Evolutionary conservation across 2,797 vertebrate genomes (phyloP), one percentile per base, ranked within the genome.

Genomic region (Cuculus canorus): DNA sequence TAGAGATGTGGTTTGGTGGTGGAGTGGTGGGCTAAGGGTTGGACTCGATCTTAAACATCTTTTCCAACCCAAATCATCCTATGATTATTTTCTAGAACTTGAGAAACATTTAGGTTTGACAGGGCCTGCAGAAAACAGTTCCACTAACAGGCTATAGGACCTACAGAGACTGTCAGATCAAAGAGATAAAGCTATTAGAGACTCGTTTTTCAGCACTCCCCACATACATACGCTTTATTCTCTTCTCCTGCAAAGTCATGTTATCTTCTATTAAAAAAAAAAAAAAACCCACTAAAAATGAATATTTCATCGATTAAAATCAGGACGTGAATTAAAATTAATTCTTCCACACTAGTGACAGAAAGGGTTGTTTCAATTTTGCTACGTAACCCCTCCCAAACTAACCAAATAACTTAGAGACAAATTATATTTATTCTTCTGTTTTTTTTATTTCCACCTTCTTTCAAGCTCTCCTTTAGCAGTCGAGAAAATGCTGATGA

Each of bases 401-500:
- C 35, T 56, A 57, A 45, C 9, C 23, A 68, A 47, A 41, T 28
- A 35, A 37, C 39, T n/a, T n/a, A 52, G n/a, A 69, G 27, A 50
- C 13, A 68, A 52, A 61, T 50, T 57, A 21, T 37, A 75, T 39
- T 45, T 66, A 13, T 30, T 18, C 8, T 53, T 60, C 13, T n/a
- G n/a, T 11, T 16, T 15, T 4, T 10, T 21, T 8, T 12, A 15
- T 5, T 7, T 2, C 1, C 5, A 10, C 16, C 35, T 19, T 15
- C n/a, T 28, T 35, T 59, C 19, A 39, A 63, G 63, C 30, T 48
- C 21, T 43, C 17, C 21, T 64, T 30, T 32, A 41, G 52, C 16
- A 54, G 15, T n/a, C 50, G 60, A 86, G 32, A 78, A 27, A 92
- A 66, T 47, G 22, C 33, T 86, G 63, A 59, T 6, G 17, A 72